Conservation (phyloP, 1,140 invertebrate genomes). For the Stegodyphus mimosarum region DNA sequence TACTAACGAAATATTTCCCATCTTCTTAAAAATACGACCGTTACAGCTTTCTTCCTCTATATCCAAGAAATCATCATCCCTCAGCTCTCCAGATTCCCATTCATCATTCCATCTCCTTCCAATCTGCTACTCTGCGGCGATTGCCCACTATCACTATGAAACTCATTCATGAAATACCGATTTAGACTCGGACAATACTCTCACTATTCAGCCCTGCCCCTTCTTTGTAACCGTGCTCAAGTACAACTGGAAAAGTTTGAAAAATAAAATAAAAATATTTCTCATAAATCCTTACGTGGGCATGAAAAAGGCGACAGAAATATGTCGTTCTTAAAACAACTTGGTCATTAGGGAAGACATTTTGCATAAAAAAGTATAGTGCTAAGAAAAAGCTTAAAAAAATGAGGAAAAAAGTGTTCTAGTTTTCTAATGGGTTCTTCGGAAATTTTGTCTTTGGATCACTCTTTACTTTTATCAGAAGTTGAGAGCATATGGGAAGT, state of each 20-base stretch:
- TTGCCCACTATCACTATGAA: neutral
- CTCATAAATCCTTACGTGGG: too few species aligned
- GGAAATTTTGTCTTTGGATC: too few species aligned
- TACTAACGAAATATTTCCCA: too few species aligned
- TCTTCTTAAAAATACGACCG: neutral
- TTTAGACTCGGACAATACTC: conserved; percentile 33
- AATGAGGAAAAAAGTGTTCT: too few species aligned
- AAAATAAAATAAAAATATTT: neutral
- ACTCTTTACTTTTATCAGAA: too few species aligned
- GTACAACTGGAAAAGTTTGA: conserved; percentile 12
- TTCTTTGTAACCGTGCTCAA: conserved; percentile 17
- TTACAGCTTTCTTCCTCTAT: neutral
- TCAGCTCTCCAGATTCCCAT: neutral
- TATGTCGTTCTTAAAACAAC: conserved; percentile 38
- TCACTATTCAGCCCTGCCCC: conserved; percentile 39
- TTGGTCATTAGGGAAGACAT: conserved; percentile 9
- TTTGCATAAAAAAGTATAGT: conserved; percentile 12
- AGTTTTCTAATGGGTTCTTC: too few species aligned
- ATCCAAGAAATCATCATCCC: neutral
- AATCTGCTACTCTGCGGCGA: neutral
- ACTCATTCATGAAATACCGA: conserved; percentile 47
- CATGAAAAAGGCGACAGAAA: neutral
- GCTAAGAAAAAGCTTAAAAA: neutral
- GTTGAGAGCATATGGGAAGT: too few species aligned
- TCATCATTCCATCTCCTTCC: neutral